These are phyloP conservation scores for Zaprionus ornatus DNA, from an alignment of 1,140 invertebrate genomes.

Conservation along the genomic window DNA sequence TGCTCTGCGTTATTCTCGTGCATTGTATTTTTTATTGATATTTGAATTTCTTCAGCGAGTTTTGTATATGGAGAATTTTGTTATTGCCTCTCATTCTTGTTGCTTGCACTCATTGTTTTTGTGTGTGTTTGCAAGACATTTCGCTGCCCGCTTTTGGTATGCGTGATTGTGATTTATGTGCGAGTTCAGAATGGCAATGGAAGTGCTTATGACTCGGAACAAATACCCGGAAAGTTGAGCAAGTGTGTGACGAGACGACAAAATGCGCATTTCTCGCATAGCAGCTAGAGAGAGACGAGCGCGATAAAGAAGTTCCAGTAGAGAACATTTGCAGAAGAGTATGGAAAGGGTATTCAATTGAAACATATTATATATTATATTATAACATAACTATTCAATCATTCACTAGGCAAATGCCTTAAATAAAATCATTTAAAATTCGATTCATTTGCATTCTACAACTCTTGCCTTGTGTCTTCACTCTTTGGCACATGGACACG, in stretches of 20 bases:
- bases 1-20: not conserved
- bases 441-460: too few species aligned
- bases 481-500: conserved; percentile 1
- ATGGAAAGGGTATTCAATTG: too few species aligned
- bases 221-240: conserved; percentile 11
- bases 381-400: too few species aligned
- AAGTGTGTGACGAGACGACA: conserved; percentile 19
- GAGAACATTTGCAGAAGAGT: too few species aligned
- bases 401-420: too few species aligned
- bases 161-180: conserved; percentile 53
- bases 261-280: conserved; percentile 13
- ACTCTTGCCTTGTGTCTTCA: conserved; percentile 25
- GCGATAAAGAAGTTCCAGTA: too few species aligned
- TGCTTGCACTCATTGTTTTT: conserved; percentile 9
- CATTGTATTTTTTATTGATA: conserved; percentile 25
- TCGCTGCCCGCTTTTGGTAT: conserved; percentile 36
- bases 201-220: conserved; percentile 29
- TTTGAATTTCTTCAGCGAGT: conserved; percentile 12
- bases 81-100: conserved; percentile 1
- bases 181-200: conserved; percentile 17
- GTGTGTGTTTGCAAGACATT: conserved; percentile 12
- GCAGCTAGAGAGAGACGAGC: not conserved
- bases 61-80: not conserved
- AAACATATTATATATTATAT: too few species aligned
- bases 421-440: too few species aligned